A percentile compares a stretch with the other conserved stretches of the same genome.
Conservation (phyloP, 1,140 invertebrate genomes). For the Zophobas atratus region DNA sequence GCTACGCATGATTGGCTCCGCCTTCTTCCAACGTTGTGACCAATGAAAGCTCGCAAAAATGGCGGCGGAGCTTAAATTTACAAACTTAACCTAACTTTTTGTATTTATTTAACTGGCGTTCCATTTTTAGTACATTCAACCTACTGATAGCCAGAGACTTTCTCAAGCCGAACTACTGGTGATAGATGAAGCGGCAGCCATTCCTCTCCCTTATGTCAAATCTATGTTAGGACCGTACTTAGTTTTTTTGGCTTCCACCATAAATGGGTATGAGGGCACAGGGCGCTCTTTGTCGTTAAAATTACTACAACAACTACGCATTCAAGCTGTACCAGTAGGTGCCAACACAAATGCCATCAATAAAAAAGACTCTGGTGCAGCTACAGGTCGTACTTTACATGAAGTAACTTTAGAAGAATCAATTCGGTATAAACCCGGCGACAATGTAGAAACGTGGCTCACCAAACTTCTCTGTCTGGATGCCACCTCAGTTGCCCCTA, state of each 20-base stretch:
- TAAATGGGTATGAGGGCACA: constrained; percentile 99
- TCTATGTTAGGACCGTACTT: constrained; percentile 93
- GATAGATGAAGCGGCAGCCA: constrained; percentile 99
- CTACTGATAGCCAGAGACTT: constrained; percentile 90
- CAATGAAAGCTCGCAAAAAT: no score
- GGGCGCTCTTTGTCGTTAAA: constrained; percentile 97
- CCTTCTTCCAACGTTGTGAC: no score
- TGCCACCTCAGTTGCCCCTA: constrained; percentile 76
- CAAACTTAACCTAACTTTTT: no score
- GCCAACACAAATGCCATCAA: constrained; percentile 68
- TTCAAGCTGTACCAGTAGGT: constrained; percentile 71
- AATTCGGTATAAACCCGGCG: constrained; percentile 93
- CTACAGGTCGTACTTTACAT: constrained; percentile 70
- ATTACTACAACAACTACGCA: constrained; percentile 90
- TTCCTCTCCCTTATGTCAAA: constrained; percentile 95
- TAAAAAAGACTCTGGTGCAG: constrained; percentile 67
- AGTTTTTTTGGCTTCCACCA: constrained; percentile 97
- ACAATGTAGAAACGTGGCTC: constrained; percentile 94
- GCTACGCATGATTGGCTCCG: no score
- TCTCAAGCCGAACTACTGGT: constrained; percentile 95
- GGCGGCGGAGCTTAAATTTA: no score
- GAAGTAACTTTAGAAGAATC: constrained; percentile 90
- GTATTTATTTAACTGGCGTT: constrained; percentile 14
- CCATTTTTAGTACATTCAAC: constrained; percentile 89
- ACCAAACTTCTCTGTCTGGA: constrained; percentile 94